Evolutionary conservation across 2,113 vertebrate genomes (phyloP).

Genomic region (Phrynosoma platyrhinos): DNA sequence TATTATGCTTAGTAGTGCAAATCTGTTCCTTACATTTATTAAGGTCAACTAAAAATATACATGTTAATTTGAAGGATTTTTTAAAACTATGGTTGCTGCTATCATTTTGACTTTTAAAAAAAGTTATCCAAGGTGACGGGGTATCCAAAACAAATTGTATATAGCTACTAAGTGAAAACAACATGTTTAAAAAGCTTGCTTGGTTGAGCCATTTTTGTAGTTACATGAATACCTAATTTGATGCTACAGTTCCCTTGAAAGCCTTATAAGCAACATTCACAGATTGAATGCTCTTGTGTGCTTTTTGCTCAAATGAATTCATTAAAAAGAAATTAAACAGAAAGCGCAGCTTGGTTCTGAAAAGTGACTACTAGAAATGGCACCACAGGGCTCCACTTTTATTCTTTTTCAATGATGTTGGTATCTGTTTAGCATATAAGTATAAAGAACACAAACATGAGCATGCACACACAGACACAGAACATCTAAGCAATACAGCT

Average conservation of each 20-base stretch:
- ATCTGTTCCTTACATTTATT: neutral
- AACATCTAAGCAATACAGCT: neutral
- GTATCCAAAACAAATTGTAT: neutral
- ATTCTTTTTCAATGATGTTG: neutral
- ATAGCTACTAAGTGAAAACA: neutral
- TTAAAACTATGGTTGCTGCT: neutral
- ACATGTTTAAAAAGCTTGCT: neutral
- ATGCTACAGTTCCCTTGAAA: conserved; percentile 12
- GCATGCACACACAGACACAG: neutral
- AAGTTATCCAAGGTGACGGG: neutral
- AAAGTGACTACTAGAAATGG: neutral
- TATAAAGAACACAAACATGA: neutral
- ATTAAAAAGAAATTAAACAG: conserved; percentile 2
- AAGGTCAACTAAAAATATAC: neutral
- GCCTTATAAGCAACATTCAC: conserved; percentile 14
- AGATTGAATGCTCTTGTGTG: conserved; percentile 8
- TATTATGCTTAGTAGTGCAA: no score
- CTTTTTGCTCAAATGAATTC: conserved; percentile 33
- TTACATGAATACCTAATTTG: conserved; percentile 14
- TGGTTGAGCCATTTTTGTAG: neutral
- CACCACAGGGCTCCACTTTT: neutral
- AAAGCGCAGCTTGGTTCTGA: conserved; percentile 8
- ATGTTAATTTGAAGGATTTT: neutral
- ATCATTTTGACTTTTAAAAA: conserved; percentile 30
- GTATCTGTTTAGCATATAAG: neutral